These are phyloP conservation scores for Teleiodes luculella DNA, from an alignment of 2,888 invertebrate species.

Conservation along the genomic window DNA sequence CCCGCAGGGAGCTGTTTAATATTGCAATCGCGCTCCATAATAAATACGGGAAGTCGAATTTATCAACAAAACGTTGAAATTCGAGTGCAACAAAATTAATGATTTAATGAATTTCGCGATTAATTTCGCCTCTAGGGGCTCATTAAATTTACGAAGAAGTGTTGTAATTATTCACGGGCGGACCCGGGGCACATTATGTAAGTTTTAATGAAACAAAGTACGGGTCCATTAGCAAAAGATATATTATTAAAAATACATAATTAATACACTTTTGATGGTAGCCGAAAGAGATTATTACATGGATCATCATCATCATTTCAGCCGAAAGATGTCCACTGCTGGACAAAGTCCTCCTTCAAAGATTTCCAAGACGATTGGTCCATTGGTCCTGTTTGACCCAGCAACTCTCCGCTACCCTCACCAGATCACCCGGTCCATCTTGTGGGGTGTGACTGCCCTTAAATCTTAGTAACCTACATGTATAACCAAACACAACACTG, in stretches of 20 bases:
- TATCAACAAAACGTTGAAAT: conserved; percentile 6
- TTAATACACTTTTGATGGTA: no score
- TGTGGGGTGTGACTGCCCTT: no score
- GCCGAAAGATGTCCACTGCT: no score
- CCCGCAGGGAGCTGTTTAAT: neutral
- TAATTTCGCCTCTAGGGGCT: conserved; percentile 20
- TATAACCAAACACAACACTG: no score
- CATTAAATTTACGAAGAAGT: conserved; percentile 43
- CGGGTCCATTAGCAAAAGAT: conserved; percentile 42
- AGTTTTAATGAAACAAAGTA: conserved; percentile 61
- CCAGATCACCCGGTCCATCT: no score
- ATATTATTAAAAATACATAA: neutral
- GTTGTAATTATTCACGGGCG: conserved; percentile 48
- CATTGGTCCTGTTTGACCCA: no score
- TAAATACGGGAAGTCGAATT: neutral
- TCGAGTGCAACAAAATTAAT: conserved; percentile 10
- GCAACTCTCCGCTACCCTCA: no score
- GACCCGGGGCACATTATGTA: conserved; percentile 47
- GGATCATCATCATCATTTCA: no score
- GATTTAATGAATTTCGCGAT: conserved; percentile 21
- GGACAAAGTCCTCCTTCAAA: no score
- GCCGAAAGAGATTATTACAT: no score
- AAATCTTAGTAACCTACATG: no score
- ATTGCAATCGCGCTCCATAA: neutral
- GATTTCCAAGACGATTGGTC: no score